A percentile compares a stretch with the other conserved stretches of the same genome.
Conservation (phyloP, 2,797 vertebrate species). For the Sebastes steindachneri region DNA sequence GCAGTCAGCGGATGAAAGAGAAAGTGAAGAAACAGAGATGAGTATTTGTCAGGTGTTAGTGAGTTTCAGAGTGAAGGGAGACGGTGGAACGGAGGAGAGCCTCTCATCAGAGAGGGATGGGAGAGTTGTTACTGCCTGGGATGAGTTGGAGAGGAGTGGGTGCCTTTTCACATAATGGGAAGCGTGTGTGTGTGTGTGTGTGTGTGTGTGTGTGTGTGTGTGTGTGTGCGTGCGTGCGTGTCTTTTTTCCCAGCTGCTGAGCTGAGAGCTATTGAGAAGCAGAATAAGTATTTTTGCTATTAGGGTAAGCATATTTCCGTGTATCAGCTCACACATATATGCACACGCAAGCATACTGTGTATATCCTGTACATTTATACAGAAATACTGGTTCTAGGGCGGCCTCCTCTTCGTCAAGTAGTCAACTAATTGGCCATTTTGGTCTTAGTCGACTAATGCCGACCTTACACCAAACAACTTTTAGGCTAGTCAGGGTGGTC, state of each 20-base stretch:
- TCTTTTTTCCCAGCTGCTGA: not conserved
- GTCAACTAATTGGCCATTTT: no score
- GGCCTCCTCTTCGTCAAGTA: rapidly evolving
- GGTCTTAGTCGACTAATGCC: no score
- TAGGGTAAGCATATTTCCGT: not conserved
- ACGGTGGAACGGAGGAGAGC: constrained; percentile 4
- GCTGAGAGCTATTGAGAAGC: not conserved
- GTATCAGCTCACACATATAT: not conserved
- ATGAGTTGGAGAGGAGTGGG: constrained; percentile 20
- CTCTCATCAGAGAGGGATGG: constrained; percentile 21
- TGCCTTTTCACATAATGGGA: constrained; percentile 5
- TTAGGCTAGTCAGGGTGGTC: no score
- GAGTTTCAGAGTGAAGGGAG: constrained; percentile 25
- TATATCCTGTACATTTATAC: not conserved
- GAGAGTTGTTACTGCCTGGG: constrained; percentile 1
- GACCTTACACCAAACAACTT: no score
- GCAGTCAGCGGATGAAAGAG: constrained; percentile 27
- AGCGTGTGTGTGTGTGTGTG: no score
- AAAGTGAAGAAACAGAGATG: constrained; percentile 34
- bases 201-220: no score
- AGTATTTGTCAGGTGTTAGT: constrained; percentile 47
- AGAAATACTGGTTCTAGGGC: not conserved
- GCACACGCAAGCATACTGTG: not conserved
- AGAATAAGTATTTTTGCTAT: not conserved
- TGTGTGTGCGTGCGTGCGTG: not conserved